A percentile compares a stretch with the other conserved stretches of the same genome.
Evolutionary conservation across 2,797 vertebrate species (phyloP).

Genomic region (Falco columbarius): DNA sequence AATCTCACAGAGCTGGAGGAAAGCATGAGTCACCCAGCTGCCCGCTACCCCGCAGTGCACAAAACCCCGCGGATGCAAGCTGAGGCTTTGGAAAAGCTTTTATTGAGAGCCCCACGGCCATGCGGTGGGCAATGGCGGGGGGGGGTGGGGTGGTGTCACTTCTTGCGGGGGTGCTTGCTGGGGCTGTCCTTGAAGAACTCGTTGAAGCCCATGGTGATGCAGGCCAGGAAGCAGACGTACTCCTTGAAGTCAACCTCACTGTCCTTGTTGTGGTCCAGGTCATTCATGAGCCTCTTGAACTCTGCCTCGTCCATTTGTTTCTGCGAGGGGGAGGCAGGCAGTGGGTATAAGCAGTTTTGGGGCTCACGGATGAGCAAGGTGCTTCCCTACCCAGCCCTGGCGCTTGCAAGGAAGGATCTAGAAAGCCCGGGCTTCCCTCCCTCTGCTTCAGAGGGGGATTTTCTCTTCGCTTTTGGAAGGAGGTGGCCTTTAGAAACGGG

Average conservation of each 20-base stretch:
- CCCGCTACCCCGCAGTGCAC: fast-evolving
- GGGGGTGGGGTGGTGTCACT: constrained; percentile 12
- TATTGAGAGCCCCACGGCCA: not conserved
- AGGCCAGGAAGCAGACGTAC: constrained; percentile 77
- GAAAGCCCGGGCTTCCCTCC: not conserved
- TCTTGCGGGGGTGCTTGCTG: constrained; percentile 66
- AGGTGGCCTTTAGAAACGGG: not conserved
- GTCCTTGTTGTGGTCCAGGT: constrained; percentile 82
- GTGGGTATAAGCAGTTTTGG: fast-evolving
- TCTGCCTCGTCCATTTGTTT: constrained; percentile 68
- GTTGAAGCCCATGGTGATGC: constrained; percentile 79
- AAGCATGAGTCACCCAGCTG: not conserved
- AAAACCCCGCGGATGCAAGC: fast-evolving
- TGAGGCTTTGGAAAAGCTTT: not conserved
- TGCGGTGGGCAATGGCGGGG: fast-evolving
- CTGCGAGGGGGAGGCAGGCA: not conserved
- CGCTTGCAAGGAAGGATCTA: not conserved
- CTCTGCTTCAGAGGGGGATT: not conserved
- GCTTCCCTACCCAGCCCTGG: not conserved
- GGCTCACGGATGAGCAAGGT: fast-evolving
- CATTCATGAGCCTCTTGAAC: constrained; percentile 75
- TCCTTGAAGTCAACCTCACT: constrained; percentile 84
- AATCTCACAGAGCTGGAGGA: not conserved
- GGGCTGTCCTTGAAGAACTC: constrained; percentile 73
- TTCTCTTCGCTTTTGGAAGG: not conserved